phyloP scores from a whole-genome alignment of 2,888 invertebrate species.

The Epistrophella euchroma region DNA sequence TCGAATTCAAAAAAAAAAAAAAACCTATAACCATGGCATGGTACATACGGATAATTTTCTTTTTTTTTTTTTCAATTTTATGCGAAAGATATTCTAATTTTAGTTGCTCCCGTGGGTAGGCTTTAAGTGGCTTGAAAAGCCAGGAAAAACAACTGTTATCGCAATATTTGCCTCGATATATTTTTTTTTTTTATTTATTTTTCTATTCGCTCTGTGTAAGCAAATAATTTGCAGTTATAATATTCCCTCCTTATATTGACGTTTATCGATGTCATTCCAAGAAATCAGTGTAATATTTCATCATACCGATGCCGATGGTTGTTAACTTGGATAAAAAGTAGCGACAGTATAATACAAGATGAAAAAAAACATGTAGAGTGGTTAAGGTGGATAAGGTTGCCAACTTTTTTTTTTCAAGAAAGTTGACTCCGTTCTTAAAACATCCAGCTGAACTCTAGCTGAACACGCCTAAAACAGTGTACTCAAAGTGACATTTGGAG shows the following conservation, averaged over 20 bases:
- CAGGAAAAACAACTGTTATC: constrained; percentile 75
- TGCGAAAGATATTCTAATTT: constrained; percentile 74
- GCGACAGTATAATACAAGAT: neutral
- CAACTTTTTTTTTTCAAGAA: neutral
- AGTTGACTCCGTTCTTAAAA: too few species aligned
- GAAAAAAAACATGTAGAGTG: constrained; percentile 44
- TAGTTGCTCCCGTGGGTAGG: constrained; percentile 76
- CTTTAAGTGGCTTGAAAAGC: constrained; percentile 75
- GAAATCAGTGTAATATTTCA: constrained; percentile 70
- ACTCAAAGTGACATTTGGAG: too few species aligned
- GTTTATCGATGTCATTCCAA: constrained; percentile 69
- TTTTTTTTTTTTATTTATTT: constrained; percentile 21
- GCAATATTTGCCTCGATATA: constrained; percentile 41
- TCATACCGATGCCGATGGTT: constrained; percentile 51
- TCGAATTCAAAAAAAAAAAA: constrained; percentile 12
- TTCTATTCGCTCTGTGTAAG: neutral
- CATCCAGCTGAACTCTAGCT: too few species aligned
- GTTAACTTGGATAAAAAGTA: constrained; percentile 24
- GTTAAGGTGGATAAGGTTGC: constrained; percentile 2
- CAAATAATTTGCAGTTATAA: constrained; percentile 58
- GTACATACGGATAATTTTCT: neutral
- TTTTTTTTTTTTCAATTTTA: constrained; percentile 34
- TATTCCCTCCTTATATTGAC: constrained; percentile 17
- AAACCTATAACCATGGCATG: constrained; percentile 46
- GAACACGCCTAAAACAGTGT: too few species aligned